Base-by-base conservation (phyloP, 2,888 invertebrate genomes). In the Eristalinus sepulchralis region DNA sequence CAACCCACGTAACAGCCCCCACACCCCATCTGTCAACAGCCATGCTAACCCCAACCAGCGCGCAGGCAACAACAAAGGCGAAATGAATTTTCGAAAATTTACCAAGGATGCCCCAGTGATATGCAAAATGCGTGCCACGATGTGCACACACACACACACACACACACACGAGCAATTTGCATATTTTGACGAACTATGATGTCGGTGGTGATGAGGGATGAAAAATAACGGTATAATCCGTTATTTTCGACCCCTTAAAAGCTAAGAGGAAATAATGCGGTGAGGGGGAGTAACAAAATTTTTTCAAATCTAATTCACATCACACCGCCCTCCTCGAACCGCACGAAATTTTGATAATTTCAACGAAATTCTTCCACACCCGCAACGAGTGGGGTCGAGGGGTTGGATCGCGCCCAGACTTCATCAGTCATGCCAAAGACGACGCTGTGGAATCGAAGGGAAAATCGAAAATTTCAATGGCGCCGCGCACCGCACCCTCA, bases 311-410 rank as follows among this genome's bases (percentile, higher is more conserved):
- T 55, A 70, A 83, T 78, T 57, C 67, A 77, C 27, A 47, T 64
- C 60, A 47, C 8, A n/a, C 22, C 71, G 33, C 3, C 24, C 17
- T 17, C 13, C 68, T 47, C 9, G 5, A 20, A n/a, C 24, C 13
- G 31, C 34, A 82, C 66, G 36, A 57, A 83, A 67, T 80, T 79
- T 84, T 70, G 75, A 80, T 84, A 75, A 80, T 73, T 75, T 55
- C 79, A 64, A 83, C 68, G 73, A 75, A 83, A 71, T 77, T 72
- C 53, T n/a, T 33, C 17, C 36, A 73, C 59, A 71, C 68, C 77
- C 62, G 64, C 24, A 47, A 24, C 20, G 64, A 13, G 36, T 17
- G 0, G 10, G 4, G 4, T 10, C 5, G 31, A 22, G 3, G 13
- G 2, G 10, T 6, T 6, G 5, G 4, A 11, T 10, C 36, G n/a